Base-by-base conservation (phyloP, 1,140 invertebrate genomes). In the Trachymyrmex cornetzi region DNA sequence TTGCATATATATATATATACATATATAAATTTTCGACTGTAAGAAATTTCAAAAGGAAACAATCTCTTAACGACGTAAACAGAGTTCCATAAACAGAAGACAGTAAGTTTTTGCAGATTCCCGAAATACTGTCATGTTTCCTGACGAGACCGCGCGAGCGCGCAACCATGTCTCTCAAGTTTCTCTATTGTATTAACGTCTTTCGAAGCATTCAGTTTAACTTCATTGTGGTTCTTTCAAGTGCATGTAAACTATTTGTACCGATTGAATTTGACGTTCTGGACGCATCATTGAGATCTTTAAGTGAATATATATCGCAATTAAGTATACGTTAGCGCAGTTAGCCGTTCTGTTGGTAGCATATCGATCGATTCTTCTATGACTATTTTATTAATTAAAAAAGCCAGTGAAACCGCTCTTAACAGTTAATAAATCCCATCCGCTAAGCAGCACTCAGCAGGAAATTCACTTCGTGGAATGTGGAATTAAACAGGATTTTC, bases 401-500 rank as follows among this genome's bases (percentile, higher is more conserved):
- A 69, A n/a, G 11, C 22, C 22, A 6, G 19, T 53, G 9, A 1
- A 57, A 74, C 2, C 14, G 6, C 30, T 74, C n/a, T 74, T 38
- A 74, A 59, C 30, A 38, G 11, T 57, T 72, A 55, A 74, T 57
- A 55, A 38, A 16, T 44, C 14, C 9, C 11, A 74, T 2, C 53
- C n/a, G 0, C n/a, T 57, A 12, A 34, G 57, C 30, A 34, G 22
- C n/a, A 38, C 12, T 50, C n/a, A 14, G 34, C 11, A 34, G 27
- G 2, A 5, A 30, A 53, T 19, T 72, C 11, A 57, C n/a, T 74
- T 57, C 53, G 57, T 2, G 0, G 2, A 57, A n/a, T n/a, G n/a
- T n/a, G n/a, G n/a, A n/a, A 55, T 74, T 34, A 22, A 57, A 57
- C 19, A 57, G 6, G 19, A 74, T 57, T 74, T 74, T 57, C 5